Base-by-base conservation (phyloP, 2,113 vertebrate genomes). In the Brevimyrus niger region DNA sequence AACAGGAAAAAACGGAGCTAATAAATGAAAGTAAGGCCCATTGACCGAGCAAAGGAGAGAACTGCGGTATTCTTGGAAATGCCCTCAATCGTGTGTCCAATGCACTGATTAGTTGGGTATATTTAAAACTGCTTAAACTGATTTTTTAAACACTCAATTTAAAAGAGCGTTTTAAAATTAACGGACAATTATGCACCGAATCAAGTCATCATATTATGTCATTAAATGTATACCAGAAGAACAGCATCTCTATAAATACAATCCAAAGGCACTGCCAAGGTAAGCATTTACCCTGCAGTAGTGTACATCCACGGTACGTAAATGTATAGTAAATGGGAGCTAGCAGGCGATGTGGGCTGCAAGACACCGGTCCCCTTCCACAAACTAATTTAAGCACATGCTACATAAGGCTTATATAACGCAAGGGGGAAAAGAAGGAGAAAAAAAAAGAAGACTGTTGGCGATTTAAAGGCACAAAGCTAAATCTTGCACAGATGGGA, bases 81-180 rank as follows among this genome's bases (percentile, higher is more conserved):
- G 10, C 44, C 19, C 42, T 46, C 44, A 46, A 23, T 46, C 1
- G 9, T 84, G 82, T 4, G 35, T 84, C 44, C 38, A 84, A 84
- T 44, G 17, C 21, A n/a, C 82, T 47, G 44, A 84, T 84, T 84
- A 84, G 44, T 47, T 42, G 44, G 44, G 21, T n/a, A 47, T 42
- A 84, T 84, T 84, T 84, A 47, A 44, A 84, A 84, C 1, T 83
- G 80, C 21, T 83, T 9, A 44, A 44, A 21, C 38, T 83, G 35
- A 42, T 42, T 82, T 44, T 84, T 84, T 46, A 84, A 84, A 84
- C 82, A 84, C 76, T 44, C 23, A 47, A 47, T 84, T 84, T 84
- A 23, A 47, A 47, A 7, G 46, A 23, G 82, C 23, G 47, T 47
- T 23, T 84, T n/a, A 46, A 84, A n/a, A 46, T 84, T 47, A 84